Conservation (phyloP, 2,797 vertebrate species). For the Acridotheres tristis region DNA sequence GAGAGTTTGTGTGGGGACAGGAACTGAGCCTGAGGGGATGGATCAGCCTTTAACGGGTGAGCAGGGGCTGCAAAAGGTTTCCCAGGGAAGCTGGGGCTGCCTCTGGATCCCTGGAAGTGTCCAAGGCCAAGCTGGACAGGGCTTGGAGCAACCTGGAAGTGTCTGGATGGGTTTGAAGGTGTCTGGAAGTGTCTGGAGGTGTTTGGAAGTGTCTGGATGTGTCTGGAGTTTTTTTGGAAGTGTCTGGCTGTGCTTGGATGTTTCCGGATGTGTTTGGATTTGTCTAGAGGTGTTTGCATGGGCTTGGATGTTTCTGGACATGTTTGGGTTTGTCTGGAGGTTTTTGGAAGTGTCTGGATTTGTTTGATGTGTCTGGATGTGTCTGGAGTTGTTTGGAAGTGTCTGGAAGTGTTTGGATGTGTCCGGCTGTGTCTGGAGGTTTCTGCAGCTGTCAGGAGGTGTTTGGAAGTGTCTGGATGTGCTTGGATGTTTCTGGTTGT, state of each 20-base stretch:
- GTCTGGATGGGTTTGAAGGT: rapidly evolving
- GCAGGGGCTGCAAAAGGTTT: background rate
- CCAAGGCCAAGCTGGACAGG: background rate
- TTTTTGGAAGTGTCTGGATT: rapidly evolving
- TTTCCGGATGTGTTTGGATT: rapidly evolving
- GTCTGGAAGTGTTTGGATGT: too few relatives aligned
- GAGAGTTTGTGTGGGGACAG: background rate
- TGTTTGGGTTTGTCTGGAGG: rapidly evolving
- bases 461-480: too few relatives aligned
- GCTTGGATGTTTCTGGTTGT: too few relatives aligned
- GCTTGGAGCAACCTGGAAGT: background rate
- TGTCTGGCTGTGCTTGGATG: background rate
- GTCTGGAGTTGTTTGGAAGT: too few relatives aligned
- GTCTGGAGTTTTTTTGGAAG: rapidly evolving
- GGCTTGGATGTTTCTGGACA: too few relatives aligned
- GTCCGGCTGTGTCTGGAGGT: background rate
- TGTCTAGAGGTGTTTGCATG: too few relatives aligned
- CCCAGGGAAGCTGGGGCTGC: background rate
- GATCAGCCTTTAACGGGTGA: rapidly evolving
- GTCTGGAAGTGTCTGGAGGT: rapidly evolving
- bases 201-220: background rate
- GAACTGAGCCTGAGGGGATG: background rate
- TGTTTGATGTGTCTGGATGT: background rate
- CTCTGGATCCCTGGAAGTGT: background rate
- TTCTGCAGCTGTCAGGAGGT: rapidly evolving